Conservation (phyloP, 2,113 vertebrate genomes). For the Poeciliopsis retropinna region DNA sequence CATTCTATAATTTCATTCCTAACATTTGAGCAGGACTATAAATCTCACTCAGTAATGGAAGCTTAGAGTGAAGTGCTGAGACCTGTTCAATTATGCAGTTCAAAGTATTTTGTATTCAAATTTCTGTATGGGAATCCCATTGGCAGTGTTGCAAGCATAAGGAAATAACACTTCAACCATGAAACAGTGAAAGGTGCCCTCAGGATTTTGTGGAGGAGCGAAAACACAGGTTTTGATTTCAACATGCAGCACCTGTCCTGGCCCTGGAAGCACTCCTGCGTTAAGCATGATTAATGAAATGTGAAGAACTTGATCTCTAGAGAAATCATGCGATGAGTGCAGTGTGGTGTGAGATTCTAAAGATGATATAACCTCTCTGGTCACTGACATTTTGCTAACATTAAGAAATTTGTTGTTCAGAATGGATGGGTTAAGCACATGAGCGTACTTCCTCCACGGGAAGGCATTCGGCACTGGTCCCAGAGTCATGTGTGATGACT, state of each 20-base stretch:
- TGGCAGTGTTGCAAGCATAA: background rate
- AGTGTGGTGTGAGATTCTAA: slow-evolving; percentile 47
- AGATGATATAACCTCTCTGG: slow-evolving; percentile 29
- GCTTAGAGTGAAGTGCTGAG: background rate
- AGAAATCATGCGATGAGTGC: slow-evolving; percentile 39
- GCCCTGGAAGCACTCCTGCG: background rate
- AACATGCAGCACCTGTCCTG: slow-evolving; percentile 16
- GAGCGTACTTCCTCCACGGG: slow-evolving; percentile 29
- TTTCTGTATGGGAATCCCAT: background rate
- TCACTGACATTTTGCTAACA: slow-evolving; percentile 26
- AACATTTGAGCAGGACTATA: slow-evolving; percentile 45
- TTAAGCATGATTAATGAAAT: slow-evolving; percentile 61
- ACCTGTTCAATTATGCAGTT: slow-evolving; percentile 2
- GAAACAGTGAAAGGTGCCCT: slow-evolving; percentile 18
- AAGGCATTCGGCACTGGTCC: slow-evolving; percentile 45
- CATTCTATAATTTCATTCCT: slow-evolving; percentile 35
- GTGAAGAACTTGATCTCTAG: slow-evolving; percentile 49
- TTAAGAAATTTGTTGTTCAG: background rate
- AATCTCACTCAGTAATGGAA: slow-evolving; percentile 33
- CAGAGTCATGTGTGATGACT: slow-evolving; percentile 47
- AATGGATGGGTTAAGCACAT: slow-evolving; percentile 25
- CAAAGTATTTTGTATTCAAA: background rate
- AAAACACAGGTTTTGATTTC: slow-evolving; percentile 17
- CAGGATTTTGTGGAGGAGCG: slow-evolving; percentile 18
- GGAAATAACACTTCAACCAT: slow-evolving; percentile 7